Evolutionary conservation across 1,140 invertebrate genomes (phyloP), one percentile per base, ranked within the genome.

Genomic region (Zaprionus inermis): DNA sequence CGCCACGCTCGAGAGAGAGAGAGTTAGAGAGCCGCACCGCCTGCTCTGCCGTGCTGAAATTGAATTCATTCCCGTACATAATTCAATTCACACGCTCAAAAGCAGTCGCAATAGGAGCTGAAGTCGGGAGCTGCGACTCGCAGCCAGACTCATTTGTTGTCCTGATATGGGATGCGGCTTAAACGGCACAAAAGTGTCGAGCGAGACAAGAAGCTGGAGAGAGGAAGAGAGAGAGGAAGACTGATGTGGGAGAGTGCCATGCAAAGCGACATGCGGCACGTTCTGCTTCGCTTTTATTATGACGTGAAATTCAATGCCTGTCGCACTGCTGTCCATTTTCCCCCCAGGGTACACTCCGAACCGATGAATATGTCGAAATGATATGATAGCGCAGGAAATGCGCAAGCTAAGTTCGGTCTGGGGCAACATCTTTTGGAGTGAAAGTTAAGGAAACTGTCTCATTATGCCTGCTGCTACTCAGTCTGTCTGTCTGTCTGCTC

Each of bases 41-140:
- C n/a, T n/a, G n/a, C n/a, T n/a, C n/a, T n/a, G n/a, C n/a, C 71
- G 78, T 76, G 81, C 28, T 52, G 61, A 89, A 88, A 88, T 88
- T 88, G 76, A 88, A 89, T 88, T 89, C 78, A 36, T 72, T 12
- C 77, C 73, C 46, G 36, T 38, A 59, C 51, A 74, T 88, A 88
- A 88, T 76, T 88, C 84, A 77, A 88, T 88, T 89, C 84, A 77
- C 76, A 79, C 82, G 58, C 57, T 49, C 44, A 56, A 60, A 34
- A 30, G 18, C n/a, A 9, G 46, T 55, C 38, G 30, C 56, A 66
- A 56, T 41, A 51, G 57, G 49, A 28, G 24, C 24, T 28, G 24
- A 28, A 65, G 36, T 38, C n/a, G 36, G 36, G 0, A n/a, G 36
- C n/a, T n/a, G n/a, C n/a, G n/a, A n/a, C n/a, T 12, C 0, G 16